A percentile compares a stretch with the other conserved stretches of the same genome.
phyloP scores from a whole-genome alignment of 1,140 invertebrate genomes.

The Brachystomella parvula region DNA sequence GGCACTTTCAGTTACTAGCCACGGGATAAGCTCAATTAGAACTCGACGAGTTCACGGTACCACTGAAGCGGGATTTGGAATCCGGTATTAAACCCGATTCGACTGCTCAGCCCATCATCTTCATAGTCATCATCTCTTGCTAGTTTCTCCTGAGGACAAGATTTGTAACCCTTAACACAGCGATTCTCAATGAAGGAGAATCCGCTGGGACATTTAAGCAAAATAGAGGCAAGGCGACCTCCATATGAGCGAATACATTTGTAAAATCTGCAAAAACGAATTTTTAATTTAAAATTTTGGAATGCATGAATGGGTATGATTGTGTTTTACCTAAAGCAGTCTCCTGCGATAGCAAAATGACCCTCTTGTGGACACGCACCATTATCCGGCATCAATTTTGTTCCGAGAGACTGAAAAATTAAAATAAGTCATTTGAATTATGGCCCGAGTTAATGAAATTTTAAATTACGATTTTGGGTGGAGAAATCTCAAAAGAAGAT shows the following conservation, averaged over 20 bases:
- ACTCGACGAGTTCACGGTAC: not conserved
- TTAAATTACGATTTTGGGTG: not conserved
- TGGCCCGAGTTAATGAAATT: not conserved
- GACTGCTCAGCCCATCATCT: constrained; percentile 5
- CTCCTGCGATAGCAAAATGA: not conserved
- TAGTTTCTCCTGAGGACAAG: not conserved
- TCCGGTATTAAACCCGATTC: not conserved
- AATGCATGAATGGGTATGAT: no score
- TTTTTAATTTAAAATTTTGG: no score
- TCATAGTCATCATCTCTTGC: not conserved
- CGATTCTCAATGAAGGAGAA: not conserved
- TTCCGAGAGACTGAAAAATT: not conserved
- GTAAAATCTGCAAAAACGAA: constrained; percentile 3
- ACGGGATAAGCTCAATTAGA: not conserved
- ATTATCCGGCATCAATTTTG: constrained; percentile 2
- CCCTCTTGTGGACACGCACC: not conserved
- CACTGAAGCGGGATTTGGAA: not conserved
- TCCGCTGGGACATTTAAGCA: not conserved
- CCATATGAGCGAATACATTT: constrained; percentile 2
- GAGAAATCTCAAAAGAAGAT: not conserved
- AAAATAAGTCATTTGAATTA: not conserved
- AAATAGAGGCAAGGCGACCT: not conserved
- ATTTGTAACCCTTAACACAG: not conserved
- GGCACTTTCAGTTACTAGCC: not conserved
- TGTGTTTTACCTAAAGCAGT: no score